These are phyloP conservation scores for Ciconia stormi DNA, from an alignment of 2,113 vertebrate species.

Conservation along the genomic window DNA sequence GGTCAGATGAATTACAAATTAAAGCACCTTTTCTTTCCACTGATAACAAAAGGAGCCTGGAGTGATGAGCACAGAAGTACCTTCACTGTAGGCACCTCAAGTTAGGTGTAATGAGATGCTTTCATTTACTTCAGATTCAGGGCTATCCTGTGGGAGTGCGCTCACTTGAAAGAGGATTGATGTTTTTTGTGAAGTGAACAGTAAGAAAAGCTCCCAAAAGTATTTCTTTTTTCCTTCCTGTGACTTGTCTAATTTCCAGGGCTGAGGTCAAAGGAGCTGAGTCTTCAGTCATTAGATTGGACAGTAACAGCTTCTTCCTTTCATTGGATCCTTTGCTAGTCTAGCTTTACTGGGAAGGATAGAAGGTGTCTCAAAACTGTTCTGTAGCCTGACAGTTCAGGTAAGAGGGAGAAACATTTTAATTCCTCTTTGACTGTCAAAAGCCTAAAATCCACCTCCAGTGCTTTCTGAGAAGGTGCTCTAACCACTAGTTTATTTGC, in stretches of 20 bases:
- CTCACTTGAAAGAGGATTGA: not conserved
- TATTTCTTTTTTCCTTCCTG: not conserved
- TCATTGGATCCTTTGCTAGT: not conserved
- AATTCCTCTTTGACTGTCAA: not conserved
- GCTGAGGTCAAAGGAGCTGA: not conserved
- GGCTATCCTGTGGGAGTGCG: not conserved
- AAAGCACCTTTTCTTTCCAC: not conserved
- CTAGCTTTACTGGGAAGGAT: not conserved
- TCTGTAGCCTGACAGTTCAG: not conserved
- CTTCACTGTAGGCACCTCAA: not conserved
- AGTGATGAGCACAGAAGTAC: not conserved
- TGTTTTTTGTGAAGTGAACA: not conserved
- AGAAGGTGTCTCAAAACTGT: not conserved
- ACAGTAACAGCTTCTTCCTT: not conserved
- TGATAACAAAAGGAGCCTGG: not conserved
- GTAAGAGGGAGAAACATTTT: not conserved
- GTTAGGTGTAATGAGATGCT: not conserved
- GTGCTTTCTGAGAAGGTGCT: not conserved
- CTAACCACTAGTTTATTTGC: not conserved
- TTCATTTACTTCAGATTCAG: not conserved
- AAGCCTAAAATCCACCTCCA: not conserved
- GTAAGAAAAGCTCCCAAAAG: not conserved
- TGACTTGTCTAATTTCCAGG: not conserved
- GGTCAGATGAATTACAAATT: not conserved
- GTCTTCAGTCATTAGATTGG: not conserved